A percentile compares a stretch with the other conserved stretches of the same genome.
These are phyloP conservation scores for Apus apus DNA, from an alignment of 2,113 vertebrate species.

Conservation along the genomic window DNA sequence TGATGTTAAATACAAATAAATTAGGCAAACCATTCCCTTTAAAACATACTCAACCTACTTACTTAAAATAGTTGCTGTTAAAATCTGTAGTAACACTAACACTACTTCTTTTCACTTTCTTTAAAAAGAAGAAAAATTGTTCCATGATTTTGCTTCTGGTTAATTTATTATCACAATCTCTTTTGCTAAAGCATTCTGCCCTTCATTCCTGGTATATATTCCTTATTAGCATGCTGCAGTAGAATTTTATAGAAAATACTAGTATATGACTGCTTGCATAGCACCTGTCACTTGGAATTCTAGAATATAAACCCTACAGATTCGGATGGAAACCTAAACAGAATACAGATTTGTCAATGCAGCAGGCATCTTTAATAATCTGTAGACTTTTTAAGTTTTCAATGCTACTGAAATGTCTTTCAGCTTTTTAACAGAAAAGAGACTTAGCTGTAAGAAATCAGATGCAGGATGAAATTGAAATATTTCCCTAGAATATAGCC, in stretches of 20 bases:
- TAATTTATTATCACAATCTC: neutral
- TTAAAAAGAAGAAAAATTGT: neutral
- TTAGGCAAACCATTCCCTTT: neutral
- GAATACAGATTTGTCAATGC: slow-evolving; percentile 46
- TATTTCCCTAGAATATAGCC: neutral
- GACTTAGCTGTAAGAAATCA: neutral
- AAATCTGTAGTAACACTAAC: neutral
- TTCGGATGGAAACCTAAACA: slow-evolving; percentile 44
- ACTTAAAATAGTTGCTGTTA: neutral
- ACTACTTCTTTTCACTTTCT: neutral
- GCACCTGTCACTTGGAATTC: slow-evolving; percentile 50
- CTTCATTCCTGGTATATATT: neutral
- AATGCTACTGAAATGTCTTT: slow-evolving; percentile 4
- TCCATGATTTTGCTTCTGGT: neutral
- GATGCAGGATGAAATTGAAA: neutral
- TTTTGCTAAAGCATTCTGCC: neutral
- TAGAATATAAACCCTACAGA: slow-evolving; percentile 25
- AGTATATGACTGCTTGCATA: neutral
- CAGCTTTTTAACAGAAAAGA: neutral
- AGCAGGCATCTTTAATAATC: neutral
- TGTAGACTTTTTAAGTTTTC: neutral
- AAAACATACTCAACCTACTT: neutral
- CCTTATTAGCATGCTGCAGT: slow-evolving; percentile 9
- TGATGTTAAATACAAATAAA: slow-evolving; percentile 7
- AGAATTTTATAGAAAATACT: slow-evolving; percentile 5